Base-by-base conservation (phyloP, 2,888 invertebrate genomes). In the Agriopis aurantiaria region DNA sequence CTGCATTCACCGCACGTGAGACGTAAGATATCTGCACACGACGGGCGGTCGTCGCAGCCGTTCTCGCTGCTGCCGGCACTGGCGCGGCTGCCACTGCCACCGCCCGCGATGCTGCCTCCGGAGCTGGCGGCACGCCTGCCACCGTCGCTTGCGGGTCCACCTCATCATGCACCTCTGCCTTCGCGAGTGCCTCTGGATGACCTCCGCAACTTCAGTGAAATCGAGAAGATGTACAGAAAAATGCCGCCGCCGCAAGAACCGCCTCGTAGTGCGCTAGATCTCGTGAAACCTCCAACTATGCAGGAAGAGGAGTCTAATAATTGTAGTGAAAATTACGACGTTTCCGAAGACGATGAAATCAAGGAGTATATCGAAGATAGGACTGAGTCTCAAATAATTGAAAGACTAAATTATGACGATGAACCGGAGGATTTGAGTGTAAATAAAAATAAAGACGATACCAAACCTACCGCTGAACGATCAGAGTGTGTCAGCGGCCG, bases 1-100 rank as follows among this genome's bases (percentile, higher is more conserved):
- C 92, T 99, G 64, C 99, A 99, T 91, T 98, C 98, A 78, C 98
- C 99, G n/a, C 98, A 98, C 88, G 95, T 98, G 77, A 95, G 98
- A 65, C 96, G 98, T 77, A 98, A 99, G 93, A 98, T 98, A 76
- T 98, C 98, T 11, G 98, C 98, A 8, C 98, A 98, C 86, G 98
- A 98, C 88, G 98, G 98, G n/a, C 95, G 98, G 64, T 97, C 97
- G 65, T 95, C 97, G 56, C 96, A 97, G 92, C 96, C 98, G 64
- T 98, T 98, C 84, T 95, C 97, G 68, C 91, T 97, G 75, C 94
- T 97, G 66, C 95, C 96, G 69, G 96, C 96, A 53, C 95, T 97
- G 82, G 96, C 96, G 67, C 95, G 97, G 23, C 95, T 97, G 82
- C 97, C 97, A n/a, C 86, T 97, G 73, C 94, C 97, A 49, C 96